Base-by-base conservation (phyloP, 2,113 vertebrate genomes). In the Pollimyrus isidori region DNA sequence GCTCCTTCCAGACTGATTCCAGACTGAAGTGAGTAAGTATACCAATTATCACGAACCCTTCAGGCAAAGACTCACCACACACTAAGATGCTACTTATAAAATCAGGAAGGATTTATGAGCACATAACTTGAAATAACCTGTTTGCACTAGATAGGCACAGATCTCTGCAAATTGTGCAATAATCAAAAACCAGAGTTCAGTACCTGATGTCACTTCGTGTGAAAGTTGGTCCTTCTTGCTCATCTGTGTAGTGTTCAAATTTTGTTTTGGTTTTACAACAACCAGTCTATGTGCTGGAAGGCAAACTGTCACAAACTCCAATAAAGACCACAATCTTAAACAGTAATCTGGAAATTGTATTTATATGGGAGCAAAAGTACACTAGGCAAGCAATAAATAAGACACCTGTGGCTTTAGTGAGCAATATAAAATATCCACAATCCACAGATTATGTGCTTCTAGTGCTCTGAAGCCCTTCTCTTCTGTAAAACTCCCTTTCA, bases 121-220 rank as follows among this genome's bases (percentile, higher is more conserved):
- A 49, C 83, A 42, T 53, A 58, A 91, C 92, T 50, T 95, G 93
- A 48, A 94, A 95, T 11, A 92, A 95, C 35, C 82, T 91, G 39
- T 95, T 90, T 3, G 89, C 93, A 52, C 96, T 95, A 69, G 26
- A 65, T 30, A 26, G 62, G 9, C 10, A 26, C 62, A 65, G 62
- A 30, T 69, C 62, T 30, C 62, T 0, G 0, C 62, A 65, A n/a
- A n/a, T 65, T 65, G n/a, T 65, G 62, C 62, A 26, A 65, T 65
- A 65, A 65, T 65, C 26, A 30, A 65, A 65, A 65, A 26, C 9
- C n/a, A 26, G 62, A 69, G 10, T 69, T 69, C n/a, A 69, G 62
- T 69, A 10, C 9, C 62, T 4, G 9, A 3, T 30, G 62, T 69
- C 9, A n/a, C 6, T 62, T 23, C 7, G 21, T 62, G 56, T 62